Evolutionary conservation across 1,140 invertebrate genomes (phyloP), one percentile per base, ranked within the genome.

Genomic region (Eriosoma lanigerum): DNA sequence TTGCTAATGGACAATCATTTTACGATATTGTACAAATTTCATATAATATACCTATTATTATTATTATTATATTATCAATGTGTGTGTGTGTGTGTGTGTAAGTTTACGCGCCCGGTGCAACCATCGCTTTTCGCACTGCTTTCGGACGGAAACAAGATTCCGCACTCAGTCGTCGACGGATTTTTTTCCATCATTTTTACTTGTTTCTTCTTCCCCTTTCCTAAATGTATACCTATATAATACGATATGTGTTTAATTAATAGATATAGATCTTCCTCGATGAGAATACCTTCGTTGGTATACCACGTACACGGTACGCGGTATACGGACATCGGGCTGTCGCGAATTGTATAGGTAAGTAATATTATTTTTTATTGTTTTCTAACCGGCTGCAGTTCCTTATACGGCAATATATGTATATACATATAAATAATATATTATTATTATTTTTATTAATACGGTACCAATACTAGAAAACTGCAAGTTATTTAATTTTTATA

Each of bases 101-200:
- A n/a, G n/a, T n/a, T n/a, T n/a, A n/a, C n/a, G n/a, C n/a, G n/a
- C n/a, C 19, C 32, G 62, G 62, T 66, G 62, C 44, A 15, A n/a
- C 62, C 62, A 10, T 66, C n/a, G 62, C 62, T n/a, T 66, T 44
- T 44, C 3, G 3, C n/a, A n/a, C n/a, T n/a, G 19, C 60, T 32
- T 68, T 68, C 44, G 21, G 32, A 68, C 38, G 64, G 38, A 68
- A 68, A 68, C 64, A 68, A 68, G 64, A 68, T 68, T 68, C 60
- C 60, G 29, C 60, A 62, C 60, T 62, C 60, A 17, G 60, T 32
- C 58, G 58, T 26, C 24, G 26, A 13, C 21, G 58, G 13, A n/a
- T 38, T 38, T 38, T 38, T 38, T 38, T 38, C 58, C 58, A 21
- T 62, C 58, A 62, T 29, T 6, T 62, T 32, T 32, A n/a, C n/a